Conservation (phyloP, 2,888 invertebrate genomes). For the Tridacna gigas region DNA sequence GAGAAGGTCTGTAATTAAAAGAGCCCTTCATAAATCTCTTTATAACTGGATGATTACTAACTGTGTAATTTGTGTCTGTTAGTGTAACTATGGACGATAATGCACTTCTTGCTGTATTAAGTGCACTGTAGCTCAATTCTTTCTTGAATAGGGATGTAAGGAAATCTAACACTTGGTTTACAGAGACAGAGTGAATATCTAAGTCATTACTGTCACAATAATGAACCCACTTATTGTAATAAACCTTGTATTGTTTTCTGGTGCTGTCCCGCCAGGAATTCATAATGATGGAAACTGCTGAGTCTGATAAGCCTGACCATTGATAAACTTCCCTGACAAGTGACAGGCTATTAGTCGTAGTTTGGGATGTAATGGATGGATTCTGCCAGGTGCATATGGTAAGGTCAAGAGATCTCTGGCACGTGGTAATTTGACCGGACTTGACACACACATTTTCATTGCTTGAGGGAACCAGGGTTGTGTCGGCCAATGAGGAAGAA, state of each 20-base stretch:
- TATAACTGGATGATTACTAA: slow-evolving; percentile 46
- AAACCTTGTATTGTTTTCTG: slow-evolving; percentile 44
- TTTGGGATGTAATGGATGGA: slow-evolving; percentile 41
- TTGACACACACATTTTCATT: slow-evolving; percentile 37
- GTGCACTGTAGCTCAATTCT: slow-evolving; percentile 34
- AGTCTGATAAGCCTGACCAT: slow-evolving; percentile 35
- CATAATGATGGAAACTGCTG: slow-evolving; percentile 41
- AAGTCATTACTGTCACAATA: slow-evolving; percentile 43
- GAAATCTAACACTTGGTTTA: slow-evolving; percentile 39
- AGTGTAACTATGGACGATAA: slow-evolving; percentile 31
- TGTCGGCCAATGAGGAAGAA: slow-evolving; percentile 49
- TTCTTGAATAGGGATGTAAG: slow-evolving; percentile 35
- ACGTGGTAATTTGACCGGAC: slow-evolving; percentile 30
- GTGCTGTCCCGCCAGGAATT: slow-evolving; percentile 35
- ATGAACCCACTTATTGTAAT: slow-evolving; percentile 44
- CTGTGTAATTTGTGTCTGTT: slow-evolving; percentile 30
- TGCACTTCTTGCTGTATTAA: slow-evolving; percentile 53
- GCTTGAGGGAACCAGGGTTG: slow-evolving; percentile 36
- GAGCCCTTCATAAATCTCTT: background rate
- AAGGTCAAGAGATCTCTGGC: slow-evolving; percentile 9
- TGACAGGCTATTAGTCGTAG: slow-evolving; percentile 34
- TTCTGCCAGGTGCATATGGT: background rate
- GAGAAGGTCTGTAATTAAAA: background rate
- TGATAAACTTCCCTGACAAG: slow-evolving; percentile 40
- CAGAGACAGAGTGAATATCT: slow-evolving; percentile 26